A percentile compares a stretch with the other conserved stretches of the same genome.
Evolutionary conservation across 2,888 invertebrate genomes (phyloP).

Genomic region (Drosophila helvetica): DNA sequence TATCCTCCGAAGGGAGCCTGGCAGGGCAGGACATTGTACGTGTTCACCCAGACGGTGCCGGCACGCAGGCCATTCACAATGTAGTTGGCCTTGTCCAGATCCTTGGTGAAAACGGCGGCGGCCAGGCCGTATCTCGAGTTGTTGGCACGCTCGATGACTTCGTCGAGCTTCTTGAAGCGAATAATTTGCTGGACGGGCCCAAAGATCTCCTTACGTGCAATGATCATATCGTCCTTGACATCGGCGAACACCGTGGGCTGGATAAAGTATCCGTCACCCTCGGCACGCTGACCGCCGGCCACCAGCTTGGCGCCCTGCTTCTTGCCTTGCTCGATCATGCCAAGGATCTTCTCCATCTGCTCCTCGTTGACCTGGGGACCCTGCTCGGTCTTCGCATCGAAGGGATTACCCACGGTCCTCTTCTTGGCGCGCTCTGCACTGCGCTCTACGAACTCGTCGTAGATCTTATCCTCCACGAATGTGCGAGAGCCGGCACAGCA

Average conservation of each 20-base stretch:
- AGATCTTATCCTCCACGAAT: conserved; percentile 94
- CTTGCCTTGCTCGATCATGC: conserved; percentile 91
- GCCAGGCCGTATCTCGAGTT: conserved; percentile 96
- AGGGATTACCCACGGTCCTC: conserved; percentile 95
- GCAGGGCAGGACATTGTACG: conserved; percentile 91
- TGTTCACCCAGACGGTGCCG: conserved; percentile 96
- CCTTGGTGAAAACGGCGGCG: conserved; percentile 95
- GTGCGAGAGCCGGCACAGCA: conserved; percentile 97
- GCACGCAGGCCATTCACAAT: conserved; percentile 90
- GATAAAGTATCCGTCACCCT: conserved; percentile 91
- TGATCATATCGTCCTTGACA: conserved; percentile 92
- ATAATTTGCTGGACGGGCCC: conserved; percentile 97
- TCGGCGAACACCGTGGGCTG: conserved; percentile 95
- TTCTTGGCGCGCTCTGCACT: conserved; percentile 91
- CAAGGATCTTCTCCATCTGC: conserved; percentile 92
- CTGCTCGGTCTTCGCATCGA: conserved; percentile 91
- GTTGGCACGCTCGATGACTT: conserved; percentile 95
- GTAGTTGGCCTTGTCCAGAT: conserved; percentile 94
- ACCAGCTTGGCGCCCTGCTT: conserved; percentile 93
- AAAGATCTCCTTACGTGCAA: conserved; percentile 95
- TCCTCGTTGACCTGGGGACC: conserved; percentile 96
- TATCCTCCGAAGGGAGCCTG: conserved; percentile 98
- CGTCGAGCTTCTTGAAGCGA: conserved; percentile 93
- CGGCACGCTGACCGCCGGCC: conserved; percentile 89
- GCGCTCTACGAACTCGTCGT: conserved; percentile 94